These are phyloP conservation scores for Aphidius gifuensis DNA, from an alignment of 1,140 invertebrate species.

Conservation along the genomic window DNA sequence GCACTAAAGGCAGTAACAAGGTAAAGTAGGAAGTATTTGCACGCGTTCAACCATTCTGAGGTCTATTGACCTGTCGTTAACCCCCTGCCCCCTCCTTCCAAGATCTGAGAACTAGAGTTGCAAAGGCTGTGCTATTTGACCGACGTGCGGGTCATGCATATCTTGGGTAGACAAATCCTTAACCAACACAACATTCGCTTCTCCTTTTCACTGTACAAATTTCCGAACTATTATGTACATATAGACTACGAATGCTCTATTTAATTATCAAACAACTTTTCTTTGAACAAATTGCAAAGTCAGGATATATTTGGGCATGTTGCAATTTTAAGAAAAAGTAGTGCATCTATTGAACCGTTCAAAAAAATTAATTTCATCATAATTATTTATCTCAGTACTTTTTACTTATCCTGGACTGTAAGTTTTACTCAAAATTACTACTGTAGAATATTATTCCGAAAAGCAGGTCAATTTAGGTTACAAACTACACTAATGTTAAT, in stretches of 20 bases:
- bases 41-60: conserved; percentile 35
- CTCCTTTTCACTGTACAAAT: too few relatives aligned
- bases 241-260: conserved; percentile 16
- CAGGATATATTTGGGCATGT: too few relatives aligned
- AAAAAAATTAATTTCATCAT: too few relatives aligned
- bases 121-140: conserved; percentile 51
- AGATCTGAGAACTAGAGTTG: conserved; percentile 40
- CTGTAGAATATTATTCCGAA: conserved; percentile 19
- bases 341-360: too few relatives aligned
- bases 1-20: background rate
- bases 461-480: conserved; percentile 13
- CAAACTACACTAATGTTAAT: too few relatives aligned
- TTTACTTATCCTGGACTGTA: too few relatives aligned
- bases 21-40: conserved; percentile 6
- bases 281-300: background rate
- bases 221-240: too few relatives aligned
- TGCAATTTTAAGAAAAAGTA: too few relatives aligned
- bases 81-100: conserved; percentile 41
- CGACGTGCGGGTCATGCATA: conserved; percentile 35
- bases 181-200: conserved; percentile 7
- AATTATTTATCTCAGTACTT: too few relatives aligned
- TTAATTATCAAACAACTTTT: background rate
- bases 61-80: conserved; percentile 53
- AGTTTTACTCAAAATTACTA: too few relatives aligned
- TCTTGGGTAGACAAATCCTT: too few relatives aligned